Evolutionary conservation across 2,888 invertebrate species (phyloP), one percentile per base, ranked within the genome.

Genomic region (Heterodera filipjevi): DNA sequence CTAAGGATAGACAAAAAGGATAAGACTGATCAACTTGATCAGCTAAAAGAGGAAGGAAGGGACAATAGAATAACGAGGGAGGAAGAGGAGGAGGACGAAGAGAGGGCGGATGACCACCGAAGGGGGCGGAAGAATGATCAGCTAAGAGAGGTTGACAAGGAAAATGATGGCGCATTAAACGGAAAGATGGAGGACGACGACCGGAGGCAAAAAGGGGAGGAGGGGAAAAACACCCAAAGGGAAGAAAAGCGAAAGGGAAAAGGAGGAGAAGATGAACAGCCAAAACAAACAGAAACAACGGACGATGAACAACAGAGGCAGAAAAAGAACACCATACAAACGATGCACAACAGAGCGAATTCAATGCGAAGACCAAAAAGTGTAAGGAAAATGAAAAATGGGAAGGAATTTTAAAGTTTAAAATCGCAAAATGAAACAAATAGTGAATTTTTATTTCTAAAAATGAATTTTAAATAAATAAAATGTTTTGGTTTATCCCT

Each of bases 311-410:
- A 66, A 22, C 30, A n/a, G 66, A 66, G 12, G 12, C 16, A 3
- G 66, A 27, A 27, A 22, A 27, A 66, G 64, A 27, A 22, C 64
- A 64, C 6, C 8, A 27, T 19, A 19, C 6, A 22, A 27, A 27
- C 64, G 64, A 27, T 64, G 39, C 27, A 27, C 5, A 30, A 30
- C 0, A 66, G 66, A 27, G 66, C 66, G 14, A 66, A 66, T 32
- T 66, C 66, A 66, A 32, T 68, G 33, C 32, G 33, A 5, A 68
- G 68, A 27, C 68, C 68, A n/a, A 68, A 68, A 30, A 14, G 68
- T 19, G 68, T 66, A 32, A 39, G 39, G 39, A 39, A 39, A 39
- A 39, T 10, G 39, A 39, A 0, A 39, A 39, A n/a, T n/a, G n/a
- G n/a, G n/a, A n/a, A n/a, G n/a, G n/a, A n/a, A n/a, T n/a, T n/a